A percentile compares a stretch with the other conserved stretches of the same genome.
phyloP scores from a whole-genome alignment of 2,888 invertebrate species.

The Anoplius nigerrimus region DNA sequence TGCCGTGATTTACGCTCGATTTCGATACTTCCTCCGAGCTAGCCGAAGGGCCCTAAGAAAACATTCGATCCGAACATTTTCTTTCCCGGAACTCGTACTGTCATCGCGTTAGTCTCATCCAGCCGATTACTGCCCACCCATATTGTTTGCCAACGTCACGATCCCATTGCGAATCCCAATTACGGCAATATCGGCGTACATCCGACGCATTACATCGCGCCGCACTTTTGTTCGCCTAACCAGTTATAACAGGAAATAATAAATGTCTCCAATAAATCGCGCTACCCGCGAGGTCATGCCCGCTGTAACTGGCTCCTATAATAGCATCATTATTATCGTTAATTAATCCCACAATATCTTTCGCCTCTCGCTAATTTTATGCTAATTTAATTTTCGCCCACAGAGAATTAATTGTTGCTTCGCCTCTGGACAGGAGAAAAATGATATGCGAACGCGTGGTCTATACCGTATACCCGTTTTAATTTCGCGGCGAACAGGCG shows the following conservation, averaged over 20 bases:
- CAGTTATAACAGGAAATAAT: constrained; percentile 13
- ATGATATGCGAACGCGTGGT: constrained; percentile 26
- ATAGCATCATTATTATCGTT: constrained; percentile 41
- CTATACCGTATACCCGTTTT: constrained; percentile 15
- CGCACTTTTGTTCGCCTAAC: too few species aligned
- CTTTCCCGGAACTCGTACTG: too few species aligned
- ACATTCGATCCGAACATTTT: too few species aligned
- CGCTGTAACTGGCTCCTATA: constrained; percentile 26
- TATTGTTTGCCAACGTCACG: too few species aligned
- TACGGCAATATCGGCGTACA: too few species aligned
- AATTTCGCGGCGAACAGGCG: constrained; percentile 13
- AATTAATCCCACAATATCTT: constrained; percentile 50
- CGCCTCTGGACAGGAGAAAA: constrained; percentile 26
- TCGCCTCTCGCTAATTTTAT: constrained; percentile 31
- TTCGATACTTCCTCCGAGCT: constrained; percentile 13
- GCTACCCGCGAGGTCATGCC: constrained; percentile 15
- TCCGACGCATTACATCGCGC: too few species aligned
- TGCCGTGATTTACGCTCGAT: constrained; percentile 45
- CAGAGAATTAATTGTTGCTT: constrained; percentile 40
- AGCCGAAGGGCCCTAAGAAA: too few species aligned
- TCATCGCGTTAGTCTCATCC: too few species aligned
- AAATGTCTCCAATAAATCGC: constrained; percentile 43
- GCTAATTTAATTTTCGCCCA: constrained; percentile 37
- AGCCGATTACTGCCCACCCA: too few species aligned
- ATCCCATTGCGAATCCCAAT: too few species aligned